phyloP scores from a whole-genome alignment of 2,888 invertebrate genomes.

The Willowsia nigromaculata region DNA sequence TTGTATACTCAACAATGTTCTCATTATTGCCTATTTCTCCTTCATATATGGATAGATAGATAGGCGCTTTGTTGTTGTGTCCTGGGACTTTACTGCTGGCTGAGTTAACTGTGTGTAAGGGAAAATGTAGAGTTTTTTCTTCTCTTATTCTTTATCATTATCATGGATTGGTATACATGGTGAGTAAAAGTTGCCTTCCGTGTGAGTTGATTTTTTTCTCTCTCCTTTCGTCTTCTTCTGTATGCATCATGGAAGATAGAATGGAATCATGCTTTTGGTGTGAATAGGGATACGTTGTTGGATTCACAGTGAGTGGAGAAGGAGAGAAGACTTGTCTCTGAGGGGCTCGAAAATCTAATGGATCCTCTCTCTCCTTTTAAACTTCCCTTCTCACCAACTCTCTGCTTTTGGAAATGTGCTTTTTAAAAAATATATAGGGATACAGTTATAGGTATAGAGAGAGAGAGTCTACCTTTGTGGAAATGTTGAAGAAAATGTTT shows the following conservation, averaged over 20 bases:
- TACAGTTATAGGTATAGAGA: too few relatives aligned
- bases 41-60: too few relatives aligned
- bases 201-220: constrained; percentile 24
- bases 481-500: neutral
- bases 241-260: constrained; percentile 16
- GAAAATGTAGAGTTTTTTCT: neutral
- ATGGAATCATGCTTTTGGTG: constrained; percentile 7
- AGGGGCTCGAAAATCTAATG: constrained; percentile 46
- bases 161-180: neutral
- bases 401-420: neutral
- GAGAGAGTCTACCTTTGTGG: neutral
- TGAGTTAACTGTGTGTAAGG: constrained; percentile 5
- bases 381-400: neutral
- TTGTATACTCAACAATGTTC: constrained; percentile 60
- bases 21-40: constrained; percentile 47
- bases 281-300: constrained; percentile 6
- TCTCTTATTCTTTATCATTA: too few relatives aligned
- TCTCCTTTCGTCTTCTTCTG: too few relatives aligned
- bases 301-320: constrained; percentile 18
- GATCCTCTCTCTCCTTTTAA: neutral
- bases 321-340: constrained; percentile 42
- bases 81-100: constrained; percentile 34
- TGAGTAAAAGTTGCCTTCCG: constrained; percentile 39
- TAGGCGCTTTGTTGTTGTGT: constrained; percentile 42
- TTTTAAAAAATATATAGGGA: too few relatives aligned